Base-by-base conservation (phyloP, 2,113 vertebrate species). In the Haliaeetus leucogaster region DNA sequence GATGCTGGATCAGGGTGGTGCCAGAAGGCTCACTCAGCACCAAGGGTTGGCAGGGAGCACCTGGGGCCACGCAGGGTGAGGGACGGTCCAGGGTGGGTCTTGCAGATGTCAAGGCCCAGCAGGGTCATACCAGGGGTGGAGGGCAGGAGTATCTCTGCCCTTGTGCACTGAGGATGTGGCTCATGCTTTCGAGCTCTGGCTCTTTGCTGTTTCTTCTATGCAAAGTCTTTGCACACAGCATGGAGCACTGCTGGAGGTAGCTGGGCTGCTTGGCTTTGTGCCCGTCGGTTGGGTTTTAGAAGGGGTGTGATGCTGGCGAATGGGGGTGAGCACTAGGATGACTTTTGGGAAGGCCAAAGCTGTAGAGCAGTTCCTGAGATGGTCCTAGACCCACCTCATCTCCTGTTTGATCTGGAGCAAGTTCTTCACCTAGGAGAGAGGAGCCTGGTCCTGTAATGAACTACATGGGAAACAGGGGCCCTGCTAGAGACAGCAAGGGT, bases 1-100 rank as follows among this genome's bases (percentile, higher is more conserved):
- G 50, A 19, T 66, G 48, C 32, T 3, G 5, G 17, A 8, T 21
- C 40, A 65, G 63, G 43, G 45, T 32, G 32, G 36, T 55, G 58
- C n/a, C 61, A 25, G 21, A 32, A 26, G 21, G 8, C 47, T 76
- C 2, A 2, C 42, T 67, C 48, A 38, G 36, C 23, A 4, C 59
- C 65, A 12, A 9, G 32, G 63, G 36, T 16, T 1, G 2, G 30
- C 3, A 1, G 52, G 61, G 5, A 52, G 43, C 18, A 23, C 43
- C 29, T 0, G 0, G 29, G 26, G 26, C 34, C 14, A 2, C 1
- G 6, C 21, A 38, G 36, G 4, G 4, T 45, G 21, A n/a, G n/a
- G 56, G 32, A 63, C 13, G 1, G 0, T 38, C 48, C 62, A 40
- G 7, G 15, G 15, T 27, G 73, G 20, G 13, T 42, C 53, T 67